These are phyloP conservation scores for Neoaliturus tenellus DNA, from an alignment of 2,888 invertebrate species.

Conservation along the genomic window DNA sequence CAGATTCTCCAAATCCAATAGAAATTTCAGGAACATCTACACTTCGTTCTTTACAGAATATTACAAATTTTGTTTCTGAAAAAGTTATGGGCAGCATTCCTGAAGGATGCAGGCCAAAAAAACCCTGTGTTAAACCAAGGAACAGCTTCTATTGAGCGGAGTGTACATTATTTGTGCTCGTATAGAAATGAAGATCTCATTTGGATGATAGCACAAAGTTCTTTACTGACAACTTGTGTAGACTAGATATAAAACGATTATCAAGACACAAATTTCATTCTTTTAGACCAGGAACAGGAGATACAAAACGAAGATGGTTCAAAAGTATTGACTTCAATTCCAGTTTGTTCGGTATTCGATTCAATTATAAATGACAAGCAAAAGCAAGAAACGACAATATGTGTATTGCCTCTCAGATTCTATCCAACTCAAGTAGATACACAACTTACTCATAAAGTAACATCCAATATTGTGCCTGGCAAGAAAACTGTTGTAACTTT, in stretches of 20 bases:
- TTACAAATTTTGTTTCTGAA: constrained; percentile 9
- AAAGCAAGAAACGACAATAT: too few species aligned
- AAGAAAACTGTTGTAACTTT: too few species aligned
- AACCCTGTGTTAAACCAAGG: constrained; percentile 8
- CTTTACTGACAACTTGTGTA: not conserved
- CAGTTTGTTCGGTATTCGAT: too few species aligned
- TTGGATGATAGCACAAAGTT: not conserved
- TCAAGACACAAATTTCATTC: not conserved
- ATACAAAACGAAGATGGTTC: too few species aligned
- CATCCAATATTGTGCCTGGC: too few species aligned
- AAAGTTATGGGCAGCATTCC: constrained; percentile 9
- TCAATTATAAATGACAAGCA: too few species aligned
- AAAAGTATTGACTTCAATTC: too few species aligned
- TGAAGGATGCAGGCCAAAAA: constrained; percentile 30
- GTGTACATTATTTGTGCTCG: not conserved
- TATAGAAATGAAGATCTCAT: not conserved
- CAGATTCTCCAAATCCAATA: not conserved
- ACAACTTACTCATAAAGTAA: too few species aligned
- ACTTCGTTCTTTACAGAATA: constrained; percentile 14
- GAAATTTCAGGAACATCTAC: not conserved
- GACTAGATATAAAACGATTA: not conserved
- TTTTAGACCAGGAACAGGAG: not conserved
- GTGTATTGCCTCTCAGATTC: too few species aligned
- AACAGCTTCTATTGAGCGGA: not conserved
- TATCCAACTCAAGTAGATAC: too few species aligned